Evolutionary conservation across 2,797 vertebrate species (phyloP), one percentile per base, ranked within the genome.

Genomic region (Sebastes nivosus): DNA sequence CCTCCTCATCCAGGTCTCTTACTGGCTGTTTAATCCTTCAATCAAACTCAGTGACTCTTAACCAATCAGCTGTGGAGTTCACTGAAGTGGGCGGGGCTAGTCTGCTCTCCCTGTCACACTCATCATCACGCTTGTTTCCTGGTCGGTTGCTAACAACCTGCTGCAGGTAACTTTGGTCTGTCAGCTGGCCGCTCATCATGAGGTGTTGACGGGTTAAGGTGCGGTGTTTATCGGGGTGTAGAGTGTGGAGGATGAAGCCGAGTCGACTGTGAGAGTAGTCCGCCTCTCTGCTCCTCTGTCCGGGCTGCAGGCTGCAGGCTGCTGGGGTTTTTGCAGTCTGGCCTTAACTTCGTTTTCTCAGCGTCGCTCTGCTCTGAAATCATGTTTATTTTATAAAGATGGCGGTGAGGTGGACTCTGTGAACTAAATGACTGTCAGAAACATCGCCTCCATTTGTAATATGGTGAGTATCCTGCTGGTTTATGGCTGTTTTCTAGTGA

Each of bases 401-500:
- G 98, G 96, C 97, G 96, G 95, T 94, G 96, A 93, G 94, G 93
- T 95, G 95, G 94, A 97, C 96, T 96, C 96, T 97, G 96, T 98
- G 94, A 98, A 97, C 98, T 97, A 95, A 96, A 99, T 99, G 98
- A 99, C 98, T 97, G 98, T 99, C 98, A 97, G 98, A 97, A 99
- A 99, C 94, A 99, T 99, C 97, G 98, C 98, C 97, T 99, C 98
- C 97, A 99, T 99, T 95, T 99, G 98, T 99, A 99, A 99, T 98
- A 99, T 99, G 98, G 98, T 98, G 96, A 98, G 98, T 98, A 89
- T 36, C 63, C 30, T 38, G 71, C 36, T 72, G 66, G 24, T 66
- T 9, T 30, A 30, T 65, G 67, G 42, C 73, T 67, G 86, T 75
- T 75, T 75, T 71, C 14, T 81, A 67, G 81, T 75, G 64, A 84